These are phyloP conservation scores for Lepidochrysops patricia DNA, from an alignment of 2,888 invertebrate species.

Conservation along the genomic window DNA sequence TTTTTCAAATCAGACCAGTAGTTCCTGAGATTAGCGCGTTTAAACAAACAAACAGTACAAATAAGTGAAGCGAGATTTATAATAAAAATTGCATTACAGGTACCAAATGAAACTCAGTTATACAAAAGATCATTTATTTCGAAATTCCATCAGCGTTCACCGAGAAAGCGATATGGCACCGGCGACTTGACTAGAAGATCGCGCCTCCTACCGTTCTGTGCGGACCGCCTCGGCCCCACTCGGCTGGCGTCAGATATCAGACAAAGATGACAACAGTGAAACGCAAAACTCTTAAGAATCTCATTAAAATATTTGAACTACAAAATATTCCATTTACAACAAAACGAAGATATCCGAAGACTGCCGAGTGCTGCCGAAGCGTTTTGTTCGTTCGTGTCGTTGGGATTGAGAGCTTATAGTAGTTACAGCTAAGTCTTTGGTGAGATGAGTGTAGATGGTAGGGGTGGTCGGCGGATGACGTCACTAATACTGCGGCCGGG, in stretches of 20 bases:
- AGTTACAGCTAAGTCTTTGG: slow-evolving; percentile 53
- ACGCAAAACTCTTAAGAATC: not conserved
- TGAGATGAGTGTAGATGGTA: slow-evolving; percentile 57
- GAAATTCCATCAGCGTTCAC: slow-evolving; percentile 22
- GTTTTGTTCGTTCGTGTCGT: slow-evolving; percentile 10
- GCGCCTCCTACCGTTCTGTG: slow-evolving; percentile 10
- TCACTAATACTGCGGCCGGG: slow-evolving; percentile 10
- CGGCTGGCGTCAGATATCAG: not conserved
- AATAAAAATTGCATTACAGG: not conserved
- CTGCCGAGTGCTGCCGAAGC: not conserved
- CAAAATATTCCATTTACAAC: not conserved
- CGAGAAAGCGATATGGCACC: slow-evolving; percentile 59
- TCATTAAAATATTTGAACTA: not conserved
- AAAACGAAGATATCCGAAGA: not conserved
- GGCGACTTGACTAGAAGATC: slow-evolving; percentile 55
- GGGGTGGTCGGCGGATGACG: slow-evolving; percentile 23
- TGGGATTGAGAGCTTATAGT: slow-evolving; percentile 7
- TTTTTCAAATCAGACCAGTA: too few species aligned
- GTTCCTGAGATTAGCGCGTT: too few species aligned
- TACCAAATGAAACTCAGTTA: slow-evolving; percentile 16
- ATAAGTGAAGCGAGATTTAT: too few species aligned
- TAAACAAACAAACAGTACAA: too few species aligned
- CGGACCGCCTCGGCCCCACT: not conserved
- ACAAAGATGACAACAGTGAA: not conserved
- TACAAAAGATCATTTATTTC: slow-evolving; percentile 23